Percentiles rank a stretch among this genome's conserved stretches.
Conservation (phyloP, 1,140 invertebrate species). For the Homalodisca vitripennis region DNA sequence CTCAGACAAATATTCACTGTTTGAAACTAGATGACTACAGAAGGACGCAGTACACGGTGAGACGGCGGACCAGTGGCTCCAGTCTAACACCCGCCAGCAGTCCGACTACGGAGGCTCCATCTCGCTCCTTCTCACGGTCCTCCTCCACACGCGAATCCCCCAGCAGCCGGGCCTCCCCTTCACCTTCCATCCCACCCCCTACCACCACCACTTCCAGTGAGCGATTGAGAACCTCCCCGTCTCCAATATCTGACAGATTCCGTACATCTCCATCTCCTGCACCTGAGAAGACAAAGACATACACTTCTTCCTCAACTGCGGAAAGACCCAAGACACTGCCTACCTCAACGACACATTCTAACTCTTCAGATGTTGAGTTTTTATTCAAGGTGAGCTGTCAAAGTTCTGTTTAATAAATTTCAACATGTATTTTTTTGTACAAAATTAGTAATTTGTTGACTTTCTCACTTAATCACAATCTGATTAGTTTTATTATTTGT, state of each 20-base stretch:
- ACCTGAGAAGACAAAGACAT: background rate
- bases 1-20: no score
- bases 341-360: background rate
- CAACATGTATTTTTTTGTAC: no score
- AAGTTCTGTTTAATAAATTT: no score
- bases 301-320: conserved; percentile 9
- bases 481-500: no score
- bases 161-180: background rate
- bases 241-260: background rate
- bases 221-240: conserved; percentile 1
- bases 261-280: background rate
- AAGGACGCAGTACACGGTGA: conserved; percentile 40
- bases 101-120: conserved; percentile 17
- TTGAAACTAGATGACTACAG: conserved; percentile 36
- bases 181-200: background rate
- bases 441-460: no score
- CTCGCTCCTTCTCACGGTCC: background rate
- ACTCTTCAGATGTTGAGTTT: conserved; percentile 10
- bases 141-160: background rate
- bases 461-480: no score
- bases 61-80: conserved; percentile 36
- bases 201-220: background rate
- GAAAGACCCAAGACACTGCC: background rate
- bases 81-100: background rate
- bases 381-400: conserved; percentile 6